Conservation (phyloP, 2,888 invertebrate species). For the Orthonevra nobilis region DNA sequence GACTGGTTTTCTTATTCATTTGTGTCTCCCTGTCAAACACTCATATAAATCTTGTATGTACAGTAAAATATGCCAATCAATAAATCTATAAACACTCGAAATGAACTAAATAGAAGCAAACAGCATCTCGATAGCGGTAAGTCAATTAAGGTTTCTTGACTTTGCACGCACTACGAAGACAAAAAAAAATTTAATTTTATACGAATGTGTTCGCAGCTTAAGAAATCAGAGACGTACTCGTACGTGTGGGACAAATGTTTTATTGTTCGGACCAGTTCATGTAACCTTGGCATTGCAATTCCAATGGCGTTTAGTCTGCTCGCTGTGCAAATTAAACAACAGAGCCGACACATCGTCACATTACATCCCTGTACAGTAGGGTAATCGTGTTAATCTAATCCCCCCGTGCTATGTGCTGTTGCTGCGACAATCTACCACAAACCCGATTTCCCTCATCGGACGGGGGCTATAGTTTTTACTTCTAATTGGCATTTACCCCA, state of each 20-base stretch:
- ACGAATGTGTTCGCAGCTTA: conserved; percentile 1
- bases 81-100: not conserved
- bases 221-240: conserved; percentile 10
- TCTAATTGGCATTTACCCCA: conserved; percentile 42
- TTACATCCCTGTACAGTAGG: too few relatives aligned
- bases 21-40: not conserved
- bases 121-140: conserved; percentile 2
- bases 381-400: conserved; percentile 47
- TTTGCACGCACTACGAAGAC: not conserved
- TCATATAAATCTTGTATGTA: not conserved
- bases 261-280: conserved; percentile 13
- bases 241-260: not conserved
- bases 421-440: too few relatives aligned
- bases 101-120: conserved; percentile 8
- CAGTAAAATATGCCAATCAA: conserved; percentile 4
- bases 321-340: not conserved
- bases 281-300: conserved; percentile 46
- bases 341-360: too few relatives aligned
- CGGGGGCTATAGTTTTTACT: conserved; percentile 21
- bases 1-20: too few relatives aligned
- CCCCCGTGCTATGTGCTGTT: not conserved
- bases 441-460: conserved; percentile 25
- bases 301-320: conserved; percentile 6
- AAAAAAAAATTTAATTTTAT: not conserved
- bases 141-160: conserved; percentile 34